Evolutionary conservation across 2,113 vertebrate genomes (phyloP), one percentile per base, ranked within the genome.

Genomic region (Dicaeum eximium): DNA sequence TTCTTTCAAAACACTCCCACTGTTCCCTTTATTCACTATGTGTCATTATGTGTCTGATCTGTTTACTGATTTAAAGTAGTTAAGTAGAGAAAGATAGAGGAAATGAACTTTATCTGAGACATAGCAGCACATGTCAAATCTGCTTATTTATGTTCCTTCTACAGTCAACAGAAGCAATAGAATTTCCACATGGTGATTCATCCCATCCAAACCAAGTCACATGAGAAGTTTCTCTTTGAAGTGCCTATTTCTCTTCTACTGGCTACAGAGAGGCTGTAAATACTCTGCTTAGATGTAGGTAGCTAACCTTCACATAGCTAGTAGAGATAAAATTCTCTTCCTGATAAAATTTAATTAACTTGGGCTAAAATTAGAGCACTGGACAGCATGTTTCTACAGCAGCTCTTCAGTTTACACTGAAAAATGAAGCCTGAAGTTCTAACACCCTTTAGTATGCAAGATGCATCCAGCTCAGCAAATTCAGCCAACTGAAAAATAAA

Each of bases 61-160:
- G 61, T 92, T 95, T 78, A 69, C 74, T 58, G 53, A 90, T 64
- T 73, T 74, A 38, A 88, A 94, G 64, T 10, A 89, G 54, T 45
- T 75, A 86, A 70, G 51, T 5, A 74, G 50, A 73, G 45, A 70
- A 93, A 78, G 75, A 64, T 3, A 86, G 21, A 86, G 88, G 80
- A 96, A 95, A 93, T 45, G 1, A 69, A 93, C 78, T 93, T 93
- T 69, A 92, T 48, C 74, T 72, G 50, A 94, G 82, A 91, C 33
- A 77, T 3, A 75, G 47, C 45, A 88, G 54, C 4, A 1, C 31
- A 40, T 72, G 61, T 79, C 65, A 79, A 53, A 94, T 82, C 53
- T 90, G 28, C 53, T 93, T 83, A 86, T 93, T 94, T 88, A 83
- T 54, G 47, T 51, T 93, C 58, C 58, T 85, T 92, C 64, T 78